Evolutionary conservation across 35 echinoderm and acorn worm species (phyloP).

Genomic region (Strongylocentrotus purpuratus): DNA sequence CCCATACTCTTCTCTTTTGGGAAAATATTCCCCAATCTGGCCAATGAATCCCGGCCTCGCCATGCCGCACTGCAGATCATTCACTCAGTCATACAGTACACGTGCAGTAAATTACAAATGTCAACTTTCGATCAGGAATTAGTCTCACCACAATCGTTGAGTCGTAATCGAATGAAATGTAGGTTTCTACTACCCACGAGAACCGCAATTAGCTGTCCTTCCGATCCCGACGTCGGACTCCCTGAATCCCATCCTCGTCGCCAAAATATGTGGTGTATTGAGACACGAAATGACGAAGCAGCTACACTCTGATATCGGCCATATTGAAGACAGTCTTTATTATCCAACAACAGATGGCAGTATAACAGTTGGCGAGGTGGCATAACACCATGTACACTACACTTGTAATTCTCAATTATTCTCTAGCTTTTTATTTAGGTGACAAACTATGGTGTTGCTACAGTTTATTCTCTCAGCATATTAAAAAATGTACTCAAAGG

Average conservation of each 20-base stretch:
- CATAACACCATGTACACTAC: neutral
- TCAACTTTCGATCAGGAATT: neutral
- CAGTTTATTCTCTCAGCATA: too few species aligned
- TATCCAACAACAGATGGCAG: constrained; percentile 31
- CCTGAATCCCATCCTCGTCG: constrained; percentile 23
- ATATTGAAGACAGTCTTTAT: constrained; percentile 22
- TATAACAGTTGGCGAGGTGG: neutral
- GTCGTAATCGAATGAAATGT: neutral
- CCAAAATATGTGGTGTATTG: constrained; percentile 33
- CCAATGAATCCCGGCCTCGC: constrained; percentile 15
- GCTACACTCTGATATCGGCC: neutral
- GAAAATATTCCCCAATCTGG: constrained; percentile 33
- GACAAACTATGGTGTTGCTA: too few species aligned
- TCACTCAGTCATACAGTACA: neutral
- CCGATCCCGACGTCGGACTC: neutral
- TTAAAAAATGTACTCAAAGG: too few species aligned
- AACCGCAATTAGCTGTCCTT: neutral
- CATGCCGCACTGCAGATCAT: neutral
- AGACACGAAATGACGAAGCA: constrained; percentile 6
- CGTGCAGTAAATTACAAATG: neutral
- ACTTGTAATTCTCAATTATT: too few species aligned
- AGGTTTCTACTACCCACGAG: neutral
- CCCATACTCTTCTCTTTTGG: constrained; percentile 33
- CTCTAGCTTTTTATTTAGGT: too few species aligned
- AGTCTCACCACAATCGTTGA: neutral